Evolutionary conservation across 2,797 vertebrate species (phyloP), one percentile per base, ranked within the genome.

Genomic region (Falco naumanni): DNA sequence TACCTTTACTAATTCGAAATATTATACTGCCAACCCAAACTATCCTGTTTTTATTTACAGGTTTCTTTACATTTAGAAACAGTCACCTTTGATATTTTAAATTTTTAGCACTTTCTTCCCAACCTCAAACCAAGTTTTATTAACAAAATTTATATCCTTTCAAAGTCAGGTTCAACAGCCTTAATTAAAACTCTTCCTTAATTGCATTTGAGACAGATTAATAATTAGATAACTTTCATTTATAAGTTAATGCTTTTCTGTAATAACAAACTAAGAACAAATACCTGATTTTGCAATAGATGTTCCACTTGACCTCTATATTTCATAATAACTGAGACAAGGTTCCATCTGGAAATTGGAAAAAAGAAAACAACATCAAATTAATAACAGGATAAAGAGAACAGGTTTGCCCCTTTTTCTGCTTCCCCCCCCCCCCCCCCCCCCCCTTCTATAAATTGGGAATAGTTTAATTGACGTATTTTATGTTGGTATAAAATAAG

Each of bases 281-380:
- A 86, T 98, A 98, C 98, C 98, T 98, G 87, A 63, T 90, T 96
- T 95, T 94, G 87, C 75, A 97, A 43, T 6, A 98, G 84, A 78
- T 31, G 37, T 45, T 96, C 93, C 84, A 98, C 78, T 61, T 97
- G 61, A 85, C 13, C 51, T 75, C 91, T 86, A 2, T 97, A 98
- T 87, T 96, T 97, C 91, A 53, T 90, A 22, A 96, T n/a, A 81
- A 92, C 57, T 16, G 97, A 96, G 41, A 84, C 22, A 63, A 98
- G 96, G 68, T 96, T 97, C n/a, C 41, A 71, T 71, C 98, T 98
- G 81, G 45, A 91, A 97, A 91, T 53, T 1, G 13, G 41, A 47
- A 71, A 75, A 63, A 87, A 77, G 10, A 45, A 68, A 80, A 45
- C 33, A 81, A 13, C 6, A 64, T 37, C 16, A 57, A 51, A 21